phyloP scores from a whole-genome alignment of 1,140 invertebrate genomes.

The Ips nitidus region DNA sequence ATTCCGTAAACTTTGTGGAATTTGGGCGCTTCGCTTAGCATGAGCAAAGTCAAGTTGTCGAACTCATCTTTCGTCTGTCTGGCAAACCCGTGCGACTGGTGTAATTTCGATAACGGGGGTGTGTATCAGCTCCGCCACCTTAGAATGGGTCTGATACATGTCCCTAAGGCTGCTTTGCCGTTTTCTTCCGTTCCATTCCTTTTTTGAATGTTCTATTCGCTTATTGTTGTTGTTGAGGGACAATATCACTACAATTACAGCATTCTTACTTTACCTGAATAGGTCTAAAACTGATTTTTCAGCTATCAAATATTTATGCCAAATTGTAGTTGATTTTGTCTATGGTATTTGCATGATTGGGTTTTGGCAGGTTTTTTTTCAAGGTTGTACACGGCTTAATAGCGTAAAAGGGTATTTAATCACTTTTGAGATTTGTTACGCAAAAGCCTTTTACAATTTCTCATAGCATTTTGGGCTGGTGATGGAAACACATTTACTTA shows the following conservation, averaged over 20 bases:
- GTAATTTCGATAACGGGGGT: conserved; percentile 32
- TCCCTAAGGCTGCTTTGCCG: conserved; percentile 20
- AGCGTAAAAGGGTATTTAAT: too few species aligned
- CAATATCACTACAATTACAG: background rate
- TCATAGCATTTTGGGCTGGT: conserved; percentile 19
- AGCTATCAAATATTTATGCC: too few species aligned
- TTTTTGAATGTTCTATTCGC: conserved; percentile 8
- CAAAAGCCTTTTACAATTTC: too few species aligned
- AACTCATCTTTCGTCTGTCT: conserved; percentile 50
- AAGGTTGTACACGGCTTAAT: too few species aligned
- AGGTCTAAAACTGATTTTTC: background rate
- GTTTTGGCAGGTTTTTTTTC: too few species aligned
- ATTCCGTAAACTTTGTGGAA: too few species aligned
- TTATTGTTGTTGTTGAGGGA: background rate
- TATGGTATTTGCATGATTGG: too few species aligned
- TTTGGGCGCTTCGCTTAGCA: conserved; percentile 29
- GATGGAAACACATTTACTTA: conserved; percentile 39
- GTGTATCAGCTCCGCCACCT: conserved; percentile 37
- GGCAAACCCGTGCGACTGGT: conserved; percentile 52
- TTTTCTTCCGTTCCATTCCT: conserved; percentile 14
- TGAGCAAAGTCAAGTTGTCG: conserved; percentile 48
- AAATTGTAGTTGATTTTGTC: too few species aligned
- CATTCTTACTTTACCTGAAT: background rate
- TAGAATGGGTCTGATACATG: conserved; percentile 40
- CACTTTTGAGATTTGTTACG: too few species aligned